Percentiles rank a stretch among this genome's conserved stretches.
These are phyloP conservation scores for Paratilapia polleni DNA, from an alignment of 2,113 vertebrate genomes.

Conservation along the genomic window DNA sequence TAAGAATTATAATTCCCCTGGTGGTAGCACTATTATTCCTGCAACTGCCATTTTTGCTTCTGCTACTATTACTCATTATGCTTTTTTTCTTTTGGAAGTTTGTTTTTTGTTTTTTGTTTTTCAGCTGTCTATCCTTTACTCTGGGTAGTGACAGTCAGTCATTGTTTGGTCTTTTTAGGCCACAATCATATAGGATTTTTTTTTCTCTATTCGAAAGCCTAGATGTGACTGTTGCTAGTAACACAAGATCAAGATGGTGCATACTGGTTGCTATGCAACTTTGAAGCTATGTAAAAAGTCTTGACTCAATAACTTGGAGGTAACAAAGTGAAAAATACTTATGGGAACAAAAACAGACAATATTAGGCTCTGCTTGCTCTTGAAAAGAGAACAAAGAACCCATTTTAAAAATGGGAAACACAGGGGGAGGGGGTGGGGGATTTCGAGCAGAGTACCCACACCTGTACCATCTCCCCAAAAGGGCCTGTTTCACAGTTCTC, in stretches of 20 bases:
- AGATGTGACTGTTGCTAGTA: slow-evolving; percentile 48
- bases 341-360: slow-evolving; percentile 1
- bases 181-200: slow-evolving; percentile 17
- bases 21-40: slow-evolving; percentile 72
- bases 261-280: slow-evolving; percentile 77
- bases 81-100: slow-evolving; percentile 52
- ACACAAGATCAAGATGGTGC: slow-evolving; percentile 66
- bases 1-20: slow-evolving; percentile 71
- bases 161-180: slow-evolving; percentile 30
- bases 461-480: background rate
- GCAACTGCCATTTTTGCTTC: slow-evolving; percentile 68
- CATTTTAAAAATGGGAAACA: background rate
- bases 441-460: background rate
- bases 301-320: slow-evolving; percentile 33
- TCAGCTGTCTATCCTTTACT: slow-evolving; percentile 24
- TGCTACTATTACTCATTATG: slow-evolving; percentile 69
- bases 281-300: slow-evolving; percentile 53
- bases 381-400: slow-evolving; percentile 37
- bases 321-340: slow-evolving; percentile 24
- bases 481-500: background rate
- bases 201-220: slow-evolving; percentile 17
- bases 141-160: slow-evolving; percentile 7
- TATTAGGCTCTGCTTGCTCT: slow-evolving; percentile 26
- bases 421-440: background rate
- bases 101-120: slow-evolving; percentile 44